These are phyloP conservation scores for Microplitis deprimator DNA, from an alignment of 2,888 invertebrate species.

Conservation along the genomic window DNA sequence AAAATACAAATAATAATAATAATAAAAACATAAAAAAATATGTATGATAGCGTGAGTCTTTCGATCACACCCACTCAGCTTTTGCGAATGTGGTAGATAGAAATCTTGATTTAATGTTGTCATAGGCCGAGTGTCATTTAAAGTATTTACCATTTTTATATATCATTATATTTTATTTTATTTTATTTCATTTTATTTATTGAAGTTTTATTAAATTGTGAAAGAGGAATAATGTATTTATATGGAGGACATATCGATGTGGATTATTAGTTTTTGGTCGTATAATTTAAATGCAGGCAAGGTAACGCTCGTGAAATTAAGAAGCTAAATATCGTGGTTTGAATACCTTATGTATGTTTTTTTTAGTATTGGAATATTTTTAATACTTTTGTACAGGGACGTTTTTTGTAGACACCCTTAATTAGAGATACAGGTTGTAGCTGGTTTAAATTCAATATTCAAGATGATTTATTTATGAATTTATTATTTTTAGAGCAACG, in stretches of 20 bases:
- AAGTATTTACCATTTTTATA: constrained; percentile 11
- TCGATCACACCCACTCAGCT: constrained; percentile 5
- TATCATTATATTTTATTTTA: not conserved
- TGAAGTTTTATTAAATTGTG: not conserved
- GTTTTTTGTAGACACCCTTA: too few relatives aligned
- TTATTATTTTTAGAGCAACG: too few relatives aligned
- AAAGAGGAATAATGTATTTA: constrained; percentile 2
- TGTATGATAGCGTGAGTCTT: not conserved
- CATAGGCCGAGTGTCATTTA: constrained; percentile 28
- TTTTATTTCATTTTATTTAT: not conserved
- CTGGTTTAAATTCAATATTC: too few relatives aligned
- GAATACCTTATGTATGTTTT: not conserved
- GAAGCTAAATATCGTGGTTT: not conserved
- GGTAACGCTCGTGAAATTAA: constrained; percentile 17
- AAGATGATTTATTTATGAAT: too few relatives aligned
- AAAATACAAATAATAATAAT: not conserved
- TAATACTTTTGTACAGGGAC: not conserved
- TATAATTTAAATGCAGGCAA: constrained; percentile 7
- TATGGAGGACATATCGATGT: not conserved
- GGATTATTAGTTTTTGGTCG: not conserved
- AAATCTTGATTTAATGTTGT: constrained; percentile 37
- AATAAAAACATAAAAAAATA: not conserved
- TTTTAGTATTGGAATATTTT: constrained; percentile 4
- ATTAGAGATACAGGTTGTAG: too few relatives aligned
- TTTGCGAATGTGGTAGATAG: constrained; percentile 17